Evolutionary conservation across 2,797 vertebrate genomes (phyloP), one percentile per base, ranked within the genome.

Genomic region (Acanthurus lineatus): DNA sequence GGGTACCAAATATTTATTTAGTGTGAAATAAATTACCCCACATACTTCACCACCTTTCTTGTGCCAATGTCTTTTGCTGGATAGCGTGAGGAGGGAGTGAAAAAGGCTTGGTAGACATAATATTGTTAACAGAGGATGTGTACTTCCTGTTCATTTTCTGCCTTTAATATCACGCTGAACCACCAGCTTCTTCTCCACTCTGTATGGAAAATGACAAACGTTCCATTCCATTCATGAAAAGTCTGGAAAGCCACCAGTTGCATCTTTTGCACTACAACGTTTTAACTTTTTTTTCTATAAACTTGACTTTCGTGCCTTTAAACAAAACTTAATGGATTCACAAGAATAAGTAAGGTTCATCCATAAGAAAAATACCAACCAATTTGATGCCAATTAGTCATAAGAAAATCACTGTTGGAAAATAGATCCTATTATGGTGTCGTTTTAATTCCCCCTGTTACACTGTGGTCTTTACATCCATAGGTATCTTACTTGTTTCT

Each of bases 81-180:
- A 70, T 62, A 73, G 77, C 20, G 9, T 56, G 59, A 66, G 51
- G 65, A 69, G 28, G 63, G 42, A 82, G 74, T 83, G 71, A 81
- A 87, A 90, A 85, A 84, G 42, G 5, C 57, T 49, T 51, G 6
- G 56, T 40, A 84, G 89, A 84, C 75, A 85, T 85, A 92, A 92
- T 88, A 86, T 88, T 72, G 72, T 85, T 84, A 84, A 77, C 3
- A 11, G 57, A 86, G 87, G 83, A 86, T 69, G 56, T 69, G 67
- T 73, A 67, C 69, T 67, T 86, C 75, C 79, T 86, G 77, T 73
- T 76, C 73, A 80, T 81, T 64, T 67, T 51, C 28, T 68, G 48
- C 48, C 67, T 82, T 73, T 80, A 63, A 78, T 68, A 48, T 79
- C 73, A 77, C 70, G 63, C 64, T 76, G 35, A 60, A 48, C 22